These are phyloP conservation scores for Maconellicoccus hirsutus DNA, from an alignment of 1,140 invertebrate species.

Conservation along the genomic window DNA sequence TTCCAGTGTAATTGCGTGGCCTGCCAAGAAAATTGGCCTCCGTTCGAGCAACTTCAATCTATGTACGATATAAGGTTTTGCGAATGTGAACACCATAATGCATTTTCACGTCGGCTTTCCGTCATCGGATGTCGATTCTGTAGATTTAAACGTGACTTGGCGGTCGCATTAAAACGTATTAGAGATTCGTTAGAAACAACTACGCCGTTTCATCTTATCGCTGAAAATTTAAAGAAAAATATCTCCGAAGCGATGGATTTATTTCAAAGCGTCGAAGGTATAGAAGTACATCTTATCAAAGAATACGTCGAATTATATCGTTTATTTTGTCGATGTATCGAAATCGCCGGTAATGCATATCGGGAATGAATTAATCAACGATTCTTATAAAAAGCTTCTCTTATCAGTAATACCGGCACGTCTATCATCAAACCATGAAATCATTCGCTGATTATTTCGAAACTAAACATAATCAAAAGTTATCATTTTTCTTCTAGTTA, in stretches of 20 bases:
- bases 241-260: background rate
- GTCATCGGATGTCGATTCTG: background rate
- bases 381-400: background rate
- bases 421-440: too few relatives aligned
- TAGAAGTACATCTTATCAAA: background rate
- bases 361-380: background rate
- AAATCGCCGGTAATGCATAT: background rate
- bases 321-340: background rate
- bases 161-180: background rate
- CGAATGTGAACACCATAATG: background rate
- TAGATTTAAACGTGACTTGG: background rate
- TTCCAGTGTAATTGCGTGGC: background rate
- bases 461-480: too few relatives aligned
- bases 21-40: background rate
- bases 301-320: background rate
- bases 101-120: background rate
- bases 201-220: background rate
- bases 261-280: background rate
- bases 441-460: too few relatives aligned
- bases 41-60: background rate
- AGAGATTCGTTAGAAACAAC: background rate
- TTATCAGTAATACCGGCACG: too few relatives aligned
- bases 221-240: background rate
- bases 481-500: too few relatives aligned
- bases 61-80: background rate